Evolutionary conservation across 2,113 vertebrate species (phyloP).

Genomic region (Labrus mixtus): DNA sequence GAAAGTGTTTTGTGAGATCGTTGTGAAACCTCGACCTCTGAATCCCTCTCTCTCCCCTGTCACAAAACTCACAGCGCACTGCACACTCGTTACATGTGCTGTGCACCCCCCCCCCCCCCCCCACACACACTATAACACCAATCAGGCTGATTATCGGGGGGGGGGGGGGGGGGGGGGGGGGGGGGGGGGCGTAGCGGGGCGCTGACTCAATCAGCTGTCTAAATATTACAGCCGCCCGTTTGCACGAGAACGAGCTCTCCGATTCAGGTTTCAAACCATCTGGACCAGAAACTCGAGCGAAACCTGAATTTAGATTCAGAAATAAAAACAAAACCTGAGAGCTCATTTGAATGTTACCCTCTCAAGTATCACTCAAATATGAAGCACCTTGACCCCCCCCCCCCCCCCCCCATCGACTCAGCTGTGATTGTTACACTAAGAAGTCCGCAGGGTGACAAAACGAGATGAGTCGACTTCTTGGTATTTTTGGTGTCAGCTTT

Average conservation of each 20-base stretch:
- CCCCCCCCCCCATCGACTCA: constrained; percentile 16
- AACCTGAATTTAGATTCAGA: constrained; percentile 57
- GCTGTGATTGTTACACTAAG: constrained; percentile 54
- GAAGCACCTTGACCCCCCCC: constrained; percentile 20
- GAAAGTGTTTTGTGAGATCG: constrained; percentile 47
- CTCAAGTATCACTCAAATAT: constrained; percentile 9
- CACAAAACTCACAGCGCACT: constrained; percentile 24
- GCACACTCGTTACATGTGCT: constrained; percentile 44
- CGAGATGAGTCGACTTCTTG: constrained; percentile 44
- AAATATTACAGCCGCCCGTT: constrained; percentile 72
- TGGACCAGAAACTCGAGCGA: constrained; percentile 62
- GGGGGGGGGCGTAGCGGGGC: constrained; percentile 38
- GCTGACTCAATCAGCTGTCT: constrained; percentile 77
- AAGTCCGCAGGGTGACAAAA: constrained; percentile 32
- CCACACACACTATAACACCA: constrained; percentile 48
- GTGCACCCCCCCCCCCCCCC: constrained; percentile 46
- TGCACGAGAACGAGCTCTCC: constrained; percentile 56
- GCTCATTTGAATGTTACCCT: constrained; percentile 46
- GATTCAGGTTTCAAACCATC: constrained; percentile 74
- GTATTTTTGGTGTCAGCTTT: constrained; percentile 54
- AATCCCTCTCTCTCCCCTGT: constrained; percentile 32
- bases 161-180: too few relatives aligned
- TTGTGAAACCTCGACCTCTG: constrained; percentile 33
- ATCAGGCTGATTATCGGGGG: constrained; percentile 71
- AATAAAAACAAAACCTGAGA: constrained; percentile 65